These are phyloP conservation scores for Aphaenogaster rudis DNA, from an alignment of 1,140 invertebrate genomes.

Conservation along the genomic window DNA sequence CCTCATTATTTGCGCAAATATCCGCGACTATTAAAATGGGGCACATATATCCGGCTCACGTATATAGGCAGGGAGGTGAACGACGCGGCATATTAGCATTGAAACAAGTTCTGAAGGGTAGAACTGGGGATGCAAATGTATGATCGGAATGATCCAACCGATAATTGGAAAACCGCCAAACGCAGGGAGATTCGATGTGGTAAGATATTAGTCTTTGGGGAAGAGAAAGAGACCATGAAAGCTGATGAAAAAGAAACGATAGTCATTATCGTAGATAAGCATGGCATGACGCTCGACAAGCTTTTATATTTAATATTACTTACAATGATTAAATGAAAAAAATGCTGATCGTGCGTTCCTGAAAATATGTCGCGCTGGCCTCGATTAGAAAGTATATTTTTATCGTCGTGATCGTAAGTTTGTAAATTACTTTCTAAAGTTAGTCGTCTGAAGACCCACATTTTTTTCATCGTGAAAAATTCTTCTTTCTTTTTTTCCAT, in stretches of 20 bases:
- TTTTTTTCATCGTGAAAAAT: background rate
- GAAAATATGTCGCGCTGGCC: background rate
- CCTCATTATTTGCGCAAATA: conserved; percentile 30
- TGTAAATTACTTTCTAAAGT: conserved; percentile 24
- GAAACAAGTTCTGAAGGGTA: conserved; percentile 75
- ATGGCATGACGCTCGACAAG: conserved; percentile 48
- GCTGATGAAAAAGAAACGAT: background rate
- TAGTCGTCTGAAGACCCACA: background rate
- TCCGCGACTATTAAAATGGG: background rate
- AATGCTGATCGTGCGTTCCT: background rate
- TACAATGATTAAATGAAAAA: conserved; percentile 61
- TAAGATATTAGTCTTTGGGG: conserved; percentile 65
- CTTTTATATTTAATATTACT: conserved; percentile 66
- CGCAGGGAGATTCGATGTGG: conserved; percentile 22
- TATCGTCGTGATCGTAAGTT: background rate
- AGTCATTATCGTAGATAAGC: conserved; percentile 44
- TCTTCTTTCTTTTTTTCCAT: background rate
- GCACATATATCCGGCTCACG: conserved; percentile 35
- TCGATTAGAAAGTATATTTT: conserved; percentile 28
- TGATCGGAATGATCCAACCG: conserved; percentile 70
- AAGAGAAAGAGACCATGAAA: conserved; percentile 9
- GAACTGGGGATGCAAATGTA: conserved; percentile 71
- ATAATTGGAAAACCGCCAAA: conserved; percentile 79
- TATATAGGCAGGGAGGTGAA: conserved; percentile 41
- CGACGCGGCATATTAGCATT: conserved; percentile 73